phyloP scores from a whole-genome alignment of 2,113 vertebrate genomes.

The Psittacus erithacus region DNA sequence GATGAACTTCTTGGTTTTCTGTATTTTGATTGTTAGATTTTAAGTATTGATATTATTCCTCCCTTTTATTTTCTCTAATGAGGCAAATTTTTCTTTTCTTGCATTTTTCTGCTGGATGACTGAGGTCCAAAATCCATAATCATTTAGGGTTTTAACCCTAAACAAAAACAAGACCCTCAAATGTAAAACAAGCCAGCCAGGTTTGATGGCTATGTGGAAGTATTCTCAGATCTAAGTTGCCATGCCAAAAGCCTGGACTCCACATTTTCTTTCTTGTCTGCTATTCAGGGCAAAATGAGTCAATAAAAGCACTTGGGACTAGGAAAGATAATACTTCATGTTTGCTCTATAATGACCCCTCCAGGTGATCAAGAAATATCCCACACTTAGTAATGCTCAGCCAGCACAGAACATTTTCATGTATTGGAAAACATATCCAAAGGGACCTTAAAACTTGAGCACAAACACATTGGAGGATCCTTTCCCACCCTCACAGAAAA shows the following conservation, averaged over 20 bases:
- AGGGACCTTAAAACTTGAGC: background rate
- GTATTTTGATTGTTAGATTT: background rate
- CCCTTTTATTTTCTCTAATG: background rate
- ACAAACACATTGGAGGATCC: background rate
- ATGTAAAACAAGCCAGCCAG: background rate
- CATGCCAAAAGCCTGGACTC: constrained; percentile 37
- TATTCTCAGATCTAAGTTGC: background rate
- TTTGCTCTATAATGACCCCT: background rate
- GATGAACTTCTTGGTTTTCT: background rate
- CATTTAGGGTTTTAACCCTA: background rate
- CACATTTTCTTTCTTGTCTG: constrained; percentile 29
- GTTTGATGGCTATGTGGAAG: background rate
- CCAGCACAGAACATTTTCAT: background rate
- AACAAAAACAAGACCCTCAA: background rate
- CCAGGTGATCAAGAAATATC: background rate
- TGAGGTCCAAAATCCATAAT: background rate
- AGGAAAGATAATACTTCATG: background rate
- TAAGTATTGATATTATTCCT: background rate
- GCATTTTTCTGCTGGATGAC: background rate
- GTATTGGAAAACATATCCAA: background rate
- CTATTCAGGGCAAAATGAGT: background rate
- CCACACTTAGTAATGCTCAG: background rate
- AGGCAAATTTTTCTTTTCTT: background rate
- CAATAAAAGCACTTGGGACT: background rate
- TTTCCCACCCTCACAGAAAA: background rate